These are phyloP conservation scores for Xerus rutilus DNA, from an alignment of 2,797 vertebrate genomes.

Conservation along the genomic window DNA sequence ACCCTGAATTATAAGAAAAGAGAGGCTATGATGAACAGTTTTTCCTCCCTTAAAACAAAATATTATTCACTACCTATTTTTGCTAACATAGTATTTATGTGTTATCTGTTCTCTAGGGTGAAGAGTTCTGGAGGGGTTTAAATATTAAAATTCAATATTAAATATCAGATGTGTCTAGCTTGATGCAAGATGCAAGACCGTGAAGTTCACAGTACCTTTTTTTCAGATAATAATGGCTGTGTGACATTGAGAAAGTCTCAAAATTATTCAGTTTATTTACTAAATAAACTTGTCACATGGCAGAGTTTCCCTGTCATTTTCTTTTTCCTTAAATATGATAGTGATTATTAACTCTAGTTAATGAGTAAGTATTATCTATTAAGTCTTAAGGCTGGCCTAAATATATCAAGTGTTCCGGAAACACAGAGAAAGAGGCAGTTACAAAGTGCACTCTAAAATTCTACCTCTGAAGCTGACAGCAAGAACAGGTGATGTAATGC, in stretches of 20 bases:
- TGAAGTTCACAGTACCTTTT: neutral
- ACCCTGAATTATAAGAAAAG: neutral
- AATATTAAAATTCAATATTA: neutral
- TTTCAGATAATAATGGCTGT: neutral
- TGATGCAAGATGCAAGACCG: neutral
- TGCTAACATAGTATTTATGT: neutral
- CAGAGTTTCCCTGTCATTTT: neutral
- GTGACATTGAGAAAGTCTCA: conserved; percentile 6
- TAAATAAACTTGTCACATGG: too few relatives aligned
- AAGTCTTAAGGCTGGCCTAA: conserved; percentile 16
- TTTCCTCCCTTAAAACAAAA: neutral
- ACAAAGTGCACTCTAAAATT: neutral
- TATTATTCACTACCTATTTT: neutral
- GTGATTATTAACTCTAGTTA: neutral
- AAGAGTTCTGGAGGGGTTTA: neutral
- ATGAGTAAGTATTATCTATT: neutral
- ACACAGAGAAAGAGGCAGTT: neutral
- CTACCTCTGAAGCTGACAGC: neutral
- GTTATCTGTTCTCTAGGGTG: neutral
- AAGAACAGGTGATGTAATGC: neutral
- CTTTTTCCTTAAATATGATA: neutral
- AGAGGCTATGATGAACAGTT: neutral
- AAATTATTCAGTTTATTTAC: too few relatives aligned
- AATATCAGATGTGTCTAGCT: neutral
- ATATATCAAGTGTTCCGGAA: neutral